These are phyloP conservation scores for Apocrypta bakeri DNA, from an alignment of 1,140 invertebrate genomes.

Conservation along the genomic window DNA sequence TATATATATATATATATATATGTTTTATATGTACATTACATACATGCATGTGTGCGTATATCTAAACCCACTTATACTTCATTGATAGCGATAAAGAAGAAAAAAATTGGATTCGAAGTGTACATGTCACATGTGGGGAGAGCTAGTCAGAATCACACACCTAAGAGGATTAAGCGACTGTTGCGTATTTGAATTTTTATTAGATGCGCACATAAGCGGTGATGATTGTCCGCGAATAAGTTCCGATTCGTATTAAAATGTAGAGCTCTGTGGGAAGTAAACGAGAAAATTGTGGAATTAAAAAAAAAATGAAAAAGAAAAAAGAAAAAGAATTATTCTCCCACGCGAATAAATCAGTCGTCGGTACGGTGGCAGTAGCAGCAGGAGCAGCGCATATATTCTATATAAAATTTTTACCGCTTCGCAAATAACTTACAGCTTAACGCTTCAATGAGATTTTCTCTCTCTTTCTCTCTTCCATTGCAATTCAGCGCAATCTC, in stretches of 20 bases:
- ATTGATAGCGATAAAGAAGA: neutral
- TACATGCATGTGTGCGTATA: neutral
- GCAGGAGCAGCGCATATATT: neutral
- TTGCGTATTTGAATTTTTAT: neutral
- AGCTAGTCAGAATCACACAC: neutral
- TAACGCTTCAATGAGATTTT: conserved; percentile 18
- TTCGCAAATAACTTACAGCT: conserved; percentile 14
- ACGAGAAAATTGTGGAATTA: neutral
- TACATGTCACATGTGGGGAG: neutral
- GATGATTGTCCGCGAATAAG: neutral
- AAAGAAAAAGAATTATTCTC: too few relatives aligned
- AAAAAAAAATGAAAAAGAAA: too few relatives aligned
- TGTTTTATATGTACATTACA: too few relatives aligned
- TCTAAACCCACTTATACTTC: too few relatives aligned
- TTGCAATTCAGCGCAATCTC: conserved; percentile 32
- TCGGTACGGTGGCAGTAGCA: neutral
- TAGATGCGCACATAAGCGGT: neutral
- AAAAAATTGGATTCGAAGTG: neutral
- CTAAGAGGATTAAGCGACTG: neutral
- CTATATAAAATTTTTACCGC: conserved; percentile 13
- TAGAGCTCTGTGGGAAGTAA: neutral
- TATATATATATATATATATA: neutral
- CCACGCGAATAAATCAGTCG: neutral
- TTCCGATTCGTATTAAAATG: neutral
- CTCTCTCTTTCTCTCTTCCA: neutral